phyloP scores from a whole-genome alignment of 64 coral and sea anemone genomes.

The Catalaphyllia jardinei region DNA sequence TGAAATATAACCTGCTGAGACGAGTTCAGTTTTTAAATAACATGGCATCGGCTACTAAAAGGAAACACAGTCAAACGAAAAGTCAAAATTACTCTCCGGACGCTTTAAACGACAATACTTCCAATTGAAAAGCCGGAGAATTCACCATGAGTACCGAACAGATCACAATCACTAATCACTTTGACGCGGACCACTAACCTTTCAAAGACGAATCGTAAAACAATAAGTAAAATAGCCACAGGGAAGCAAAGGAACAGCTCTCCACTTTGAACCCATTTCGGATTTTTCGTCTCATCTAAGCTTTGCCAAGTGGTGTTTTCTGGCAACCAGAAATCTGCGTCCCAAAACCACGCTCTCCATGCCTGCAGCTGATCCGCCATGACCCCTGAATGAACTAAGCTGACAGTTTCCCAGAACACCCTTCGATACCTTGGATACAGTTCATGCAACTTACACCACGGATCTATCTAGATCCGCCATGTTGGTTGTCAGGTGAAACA shows the following conservation, averaged over 20 bases:
- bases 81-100: background rate
- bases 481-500: constrained; percentile 17
- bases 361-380: constrained; percentile 41
- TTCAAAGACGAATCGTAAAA: constrained; percentile 72
- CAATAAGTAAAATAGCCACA: constrained; percentile 57
- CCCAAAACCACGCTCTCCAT: constrained; percentile 66
- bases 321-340: constrained; percentile 63
- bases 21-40: background rate
- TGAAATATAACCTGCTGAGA: background rate
- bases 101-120: background rate
- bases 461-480: background rate
- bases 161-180: background rate
- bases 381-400: background rate
- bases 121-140: background rate
- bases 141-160: background rate
- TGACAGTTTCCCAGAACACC: constrained; percentile 8
- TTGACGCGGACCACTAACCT: constrained; percentile 41
- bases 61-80: background rate
- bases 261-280: constrained; percentile 49
- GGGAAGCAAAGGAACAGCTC: constrained; percentile 68
- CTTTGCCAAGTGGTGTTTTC: constrained; percentile 55
- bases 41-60: background rate
- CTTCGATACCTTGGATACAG: background rate
- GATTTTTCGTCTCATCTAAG: constrained; percentile 42
- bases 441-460: background rate